Percentiles rank a stretch among this genome's conserved stretches.
Conservation (phyloP, 1,140 invertebrate genomes). For the Papilio polyxenes region DNA sequence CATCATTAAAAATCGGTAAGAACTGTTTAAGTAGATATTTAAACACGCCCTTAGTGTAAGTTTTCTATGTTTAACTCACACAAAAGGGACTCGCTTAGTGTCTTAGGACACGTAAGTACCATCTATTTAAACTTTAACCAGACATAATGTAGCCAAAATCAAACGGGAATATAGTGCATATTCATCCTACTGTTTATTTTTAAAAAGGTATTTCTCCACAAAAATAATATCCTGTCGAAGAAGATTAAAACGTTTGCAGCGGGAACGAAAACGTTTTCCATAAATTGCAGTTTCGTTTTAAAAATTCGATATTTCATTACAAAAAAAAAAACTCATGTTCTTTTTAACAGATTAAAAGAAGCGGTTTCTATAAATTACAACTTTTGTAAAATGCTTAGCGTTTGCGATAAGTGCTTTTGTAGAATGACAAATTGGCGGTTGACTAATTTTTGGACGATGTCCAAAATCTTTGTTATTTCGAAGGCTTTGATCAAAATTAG, state of each 20-base stretch:
- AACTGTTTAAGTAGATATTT: too few species aligned
- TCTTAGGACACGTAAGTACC: too few species aligned
- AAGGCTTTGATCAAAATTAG: constrained; percentile 15
- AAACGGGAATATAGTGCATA: too few species aligned
- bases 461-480: constrained; percentile 12
- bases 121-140: too few species aligned
- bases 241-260: background rate
- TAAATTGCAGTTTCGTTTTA: background rate
- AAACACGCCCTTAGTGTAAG: too few species aligned
- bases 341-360: background rate
- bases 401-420: background rate
- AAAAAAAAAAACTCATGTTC: background rate
- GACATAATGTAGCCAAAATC: too few species aligned
- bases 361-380: background rate
- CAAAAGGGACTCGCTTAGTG: too few species aligned
- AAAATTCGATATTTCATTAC: background rate
- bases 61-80: too few species aligned
- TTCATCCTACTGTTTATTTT: background rate
- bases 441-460: constrained; percentile 13
- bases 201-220: background rate
- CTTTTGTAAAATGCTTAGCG: background rate
- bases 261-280: background rate
- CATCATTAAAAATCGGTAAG: too few species aligned
- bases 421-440: constrained; percentile 23
- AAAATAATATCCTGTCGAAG: background rate